A percentile compares a stretch with the other conserved stretches of the same genome.
Evolutionary conservation across 92 coral and sea anemone genomes (phyloP).

Genomic region (Siderastrea radians): DNA sequence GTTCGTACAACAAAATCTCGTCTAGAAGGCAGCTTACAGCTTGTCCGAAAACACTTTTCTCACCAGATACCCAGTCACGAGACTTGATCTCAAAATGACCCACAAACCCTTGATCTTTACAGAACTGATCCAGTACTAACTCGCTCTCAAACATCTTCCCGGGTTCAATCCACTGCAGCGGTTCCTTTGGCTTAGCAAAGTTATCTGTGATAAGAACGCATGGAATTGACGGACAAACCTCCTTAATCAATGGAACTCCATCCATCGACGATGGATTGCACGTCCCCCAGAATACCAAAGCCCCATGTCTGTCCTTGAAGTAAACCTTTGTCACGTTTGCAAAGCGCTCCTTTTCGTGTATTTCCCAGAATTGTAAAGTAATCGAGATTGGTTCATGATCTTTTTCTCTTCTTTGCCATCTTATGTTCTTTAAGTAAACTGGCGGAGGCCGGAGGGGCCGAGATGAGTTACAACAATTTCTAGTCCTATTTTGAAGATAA

Average conservation of each 20-base stretch:
- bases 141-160: conserved; percentile 62
- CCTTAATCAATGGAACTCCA: conserved; percentile 44
- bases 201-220: conserved; percentile 79
- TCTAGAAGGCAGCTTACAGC: conserved; percentile 64
- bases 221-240: conserved; percentile 49
- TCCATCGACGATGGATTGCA: conserved; percentile 50
- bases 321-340: conserved; percentile 22
- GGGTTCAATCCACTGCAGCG: conserved; percentile 72
- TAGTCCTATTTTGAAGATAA: conserved; percentile 58
- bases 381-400: conserved; percentile 23
- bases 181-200: conserved; percentile 8
- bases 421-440: conserved; percentile 48
- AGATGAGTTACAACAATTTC: conserved; percentile 13
- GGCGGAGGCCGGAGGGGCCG: conserved; percentile 57
- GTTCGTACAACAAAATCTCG: conserved; percentile 21
- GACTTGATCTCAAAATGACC: conserved; percentile 78
- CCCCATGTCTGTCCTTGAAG: conserved; percentile 66
- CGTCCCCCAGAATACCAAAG: conserved; percentile 85
- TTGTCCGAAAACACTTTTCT: conserved; percentile 72
- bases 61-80: conserved; percentile 73
- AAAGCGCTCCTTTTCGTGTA: conserved; percentile 65
- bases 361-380: conserved; percentile 63
- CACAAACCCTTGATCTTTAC: conserved; percentile 61
- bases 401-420: conserved; percentile 5
- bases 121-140: conserved; percentile 68